Evolutionary conservation across 1,140 invertebrate genomes (phyloP).

Genomic region (Drosophila suzukii): DNA sequence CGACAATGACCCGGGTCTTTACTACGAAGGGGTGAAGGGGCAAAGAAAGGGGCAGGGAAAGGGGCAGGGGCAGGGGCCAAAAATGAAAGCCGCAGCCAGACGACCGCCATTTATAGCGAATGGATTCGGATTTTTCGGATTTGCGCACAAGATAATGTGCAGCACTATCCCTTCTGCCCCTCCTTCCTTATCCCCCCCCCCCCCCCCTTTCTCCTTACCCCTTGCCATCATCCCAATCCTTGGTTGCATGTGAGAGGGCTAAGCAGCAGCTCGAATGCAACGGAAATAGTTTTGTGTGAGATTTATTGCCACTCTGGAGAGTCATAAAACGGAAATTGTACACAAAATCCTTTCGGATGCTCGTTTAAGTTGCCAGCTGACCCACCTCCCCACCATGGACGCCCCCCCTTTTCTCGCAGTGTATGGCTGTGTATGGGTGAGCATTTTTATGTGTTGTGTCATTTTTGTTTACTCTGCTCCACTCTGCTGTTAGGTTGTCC

Average conservation of each 20-base stretch:
- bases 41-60: not conserved
- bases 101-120: slow-evolving; percentile 78
- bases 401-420: not conserved
- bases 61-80: slow-evolving; percentile 16
- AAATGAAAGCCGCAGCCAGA: slow-evolving; percentile 71
- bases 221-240: slow-evolving; percentile 13
- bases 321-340: slow-evolving; percentile 84
- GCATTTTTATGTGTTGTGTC: slow-evolving; percentile 80
- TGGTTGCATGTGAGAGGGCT: slow-evolving; percentile 57
- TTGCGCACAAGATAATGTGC: slow-evolving; percentile 81
- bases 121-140: slow-evolving; percentile 81
- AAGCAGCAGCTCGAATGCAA: slow-evolving; percentile 78
- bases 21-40: too few relatives aligned
- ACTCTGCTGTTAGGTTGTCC: slow-evolving; percentile 65
- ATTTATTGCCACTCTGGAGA: slow-evolving; percentile 84
- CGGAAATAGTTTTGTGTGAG: slow-evolving; percentile 84
- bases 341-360: slow-evolving; percentile 84
- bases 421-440: slow-evolving; percentile 31
- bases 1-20: slow-evolving; percentile 77
- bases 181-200: not conserved
- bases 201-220: not conserved
- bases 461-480: slow-evolving; percentile 73
- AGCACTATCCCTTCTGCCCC: slow-evolving; percentile 19
- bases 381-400: not conserved
- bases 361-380: slow-evolving; percentile 74